These are phyloP conservation scores for Hippasteria phrygiana DNA, from an alignment of 53 echinoderm and acorn worm species.

Conservation along the genomic window DNA sequence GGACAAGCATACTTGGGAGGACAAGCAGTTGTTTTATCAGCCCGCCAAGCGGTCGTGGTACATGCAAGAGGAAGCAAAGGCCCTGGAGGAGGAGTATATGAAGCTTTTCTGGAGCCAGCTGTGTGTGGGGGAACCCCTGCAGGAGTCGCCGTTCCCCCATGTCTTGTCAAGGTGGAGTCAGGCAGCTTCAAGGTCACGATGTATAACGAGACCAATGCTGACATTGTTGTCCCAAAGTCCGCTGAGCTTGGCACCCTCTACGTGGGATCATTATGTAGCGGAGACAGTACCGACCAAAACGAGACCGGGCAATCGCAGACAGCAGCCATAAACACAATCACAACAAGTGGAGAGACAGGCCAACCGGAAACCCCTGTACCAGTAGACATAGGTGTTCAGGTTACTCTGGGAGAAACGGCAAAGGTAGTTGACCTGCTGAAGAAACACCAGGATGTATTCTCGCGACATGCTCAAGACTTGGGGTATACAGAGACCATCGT, in stretches of 20 bases:
- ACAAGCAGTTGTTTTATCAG: too few relatives aligned
- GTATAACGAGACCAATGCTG: conserved; percentile 6
- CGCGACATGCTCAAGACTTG: conserved; percentile 42
- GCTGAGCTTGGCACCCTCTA: background rate
- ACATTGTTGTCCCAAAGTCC: background rate
- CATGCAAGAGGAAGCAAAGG: too few relatives aligned
- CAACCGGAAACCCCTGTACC: background rate
- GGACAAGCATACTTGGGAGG: background rate
- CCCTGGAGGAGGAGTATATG: too few relatives aligned
- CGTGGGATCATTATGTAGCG: background rate
- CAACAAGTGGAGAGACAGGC: background rate
- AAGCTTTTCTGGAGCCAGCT: too few relatives aligned
- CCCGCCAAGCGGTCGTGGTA: too few relatives aligned
- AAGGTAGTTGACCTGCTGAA: background rate
- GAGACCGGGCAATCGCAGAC: background rate
- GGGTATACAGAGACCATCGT: conserved; percentile 56
- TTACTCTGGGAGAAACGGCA: background rate
- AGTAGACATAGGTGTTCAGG: background rate
- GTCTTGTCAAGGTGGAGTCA: too few relatives aligned
- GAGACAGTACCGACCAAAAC: background rate
- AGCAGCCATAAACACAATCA: background rate
- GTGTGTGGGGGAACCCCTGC: too few relatives aligned
- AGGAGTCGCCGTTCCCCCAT: too few relatives aligned
- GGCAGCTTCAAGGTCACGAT: conserved; percentile 1
- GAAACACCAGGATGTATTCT: conserved; percentile 60